Evolutionary conservation across 2,113 vertebrate genomes (phyloP), one percentile per base, ranked within the genome.

Genomic region (Alosa alosa): DNA sequence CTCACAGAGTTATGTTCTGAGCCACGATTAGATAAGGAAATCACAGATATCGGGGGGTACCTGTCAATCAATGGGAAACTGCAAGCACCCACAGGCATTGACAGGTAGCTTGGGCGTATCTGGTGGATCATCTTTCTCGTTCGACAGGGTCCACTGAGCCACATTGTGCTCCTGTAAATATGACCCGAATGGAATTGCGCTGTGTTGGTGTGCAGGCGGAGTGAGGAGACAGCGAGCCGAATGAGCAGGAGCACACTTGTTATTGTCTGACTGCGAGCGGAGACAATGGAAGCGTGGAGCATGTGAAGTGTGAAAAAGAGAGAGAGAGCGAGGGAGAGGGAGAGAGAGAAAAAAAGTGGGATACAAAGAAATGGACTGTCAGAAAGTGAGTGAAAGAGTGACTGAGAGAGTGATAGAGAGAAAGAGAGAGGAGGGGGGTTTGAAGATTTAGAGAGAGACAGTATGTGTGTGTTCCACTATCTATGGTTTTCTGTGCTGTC

Each of bases 261-360:
- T 78, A 78, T 78, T 78, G 72, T 78, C 72, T 78, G 31, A 39
- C 72, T 78, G 72, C 11, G 72, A 39, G 31, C 10, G 11, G 36
- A 78, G 31, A 78, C 72, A 78, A 78, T 78, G 72, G 72, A 41
- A 78, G 72, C 36, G 36, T 78, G 68, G 68, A 75, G 31, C 68
- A 75, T 75, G 31, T 75, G 72, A 78, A 78, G 72, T 18, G 72
- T 41, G 31, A 78, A 78, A 78, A 78, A 78, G 72, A 78, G 72
- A 78, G 72, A 39, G 72, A 78, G 72, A 17, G 72, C 39, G 25
- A 36, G 31, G 11, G 3, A 72, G 64, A 36, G 64, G 36, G n/a
- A 31, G n/a, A 72, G 64, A 36, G 31, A 72, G 18, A 64, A 4
- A 22, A 20, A 57, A 57, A 44, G 41, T 57, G 13, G n/a, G 25